Percentiles rank a stretch among this genome's conserved stretches.
These are phyloP conservation scores for Calcarius lapponicus DNA, from an alignment of 2,797 vertebrate genomes.

Conservation along the genomic window DNA sequence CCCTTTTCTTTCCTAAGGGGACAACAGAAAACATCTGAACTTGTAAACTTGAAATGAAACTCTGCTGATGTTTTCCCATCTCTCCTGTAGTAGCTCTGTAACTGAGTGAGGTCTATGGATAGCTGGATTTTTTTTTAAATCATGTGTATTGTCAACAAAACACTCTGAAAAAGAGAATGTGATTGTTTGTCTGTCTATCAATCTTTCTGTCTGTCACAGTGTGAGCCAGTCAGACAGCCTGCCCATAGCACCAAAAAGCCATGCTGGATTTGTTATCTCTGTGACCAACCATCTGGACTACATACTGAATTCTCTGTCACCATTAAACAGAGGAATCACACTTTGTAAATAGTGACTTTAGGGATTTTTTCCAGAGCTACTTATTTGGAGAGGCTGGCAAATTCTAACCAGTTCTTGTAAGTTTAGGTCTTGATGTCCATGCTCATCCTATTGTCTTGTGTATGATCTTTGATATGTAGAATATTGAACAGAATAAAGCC, in stretches of 20 bases:
- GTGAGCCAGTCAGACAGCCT: slow-evolving; percentile 16
- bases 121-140: not conserved
- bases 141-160: not conserved
- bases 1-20: slow-evolving; percentile 47
- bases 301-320: slow-evolving; percentile 39
- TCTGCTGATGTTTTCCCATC: not conserved
- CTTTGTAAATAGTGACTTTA: slow-evolving; percentile 28
- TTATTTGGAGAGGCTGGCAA: not conserved
- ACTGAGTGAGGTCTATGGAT: not conserved
- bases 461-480: not conserved
- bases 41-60: slow-evolving; percentile 17
- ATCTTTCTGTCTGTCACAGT: not conserved
- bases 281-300: slow-evolving; percentile 12
- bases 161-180: not conserved
- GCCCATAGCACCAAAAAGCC: slow-evolving; percentile 14
- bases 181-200: not conserved
- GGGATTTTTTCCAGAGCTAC: not conserved
- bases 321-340: slow-evolving; percentile 49
- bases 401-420: not conserved
- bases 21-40: slow-evolving; percentile 32
- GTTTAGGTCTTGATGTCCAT: not conserved
- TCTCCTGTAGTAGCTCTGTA: not conserved
- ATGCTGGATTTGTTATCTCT: slow-evolving; percentile 24
- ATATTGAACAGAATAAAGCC: not conserved
- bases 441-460: not conserved